A percentile compares a stretch with the other conserved stretches of the same genome.
These are phyloP conservation scores for Ciconia nigra DNA, from an alignment of 2,797 vertebrate species.

Conservation along the genomic window DNA sequence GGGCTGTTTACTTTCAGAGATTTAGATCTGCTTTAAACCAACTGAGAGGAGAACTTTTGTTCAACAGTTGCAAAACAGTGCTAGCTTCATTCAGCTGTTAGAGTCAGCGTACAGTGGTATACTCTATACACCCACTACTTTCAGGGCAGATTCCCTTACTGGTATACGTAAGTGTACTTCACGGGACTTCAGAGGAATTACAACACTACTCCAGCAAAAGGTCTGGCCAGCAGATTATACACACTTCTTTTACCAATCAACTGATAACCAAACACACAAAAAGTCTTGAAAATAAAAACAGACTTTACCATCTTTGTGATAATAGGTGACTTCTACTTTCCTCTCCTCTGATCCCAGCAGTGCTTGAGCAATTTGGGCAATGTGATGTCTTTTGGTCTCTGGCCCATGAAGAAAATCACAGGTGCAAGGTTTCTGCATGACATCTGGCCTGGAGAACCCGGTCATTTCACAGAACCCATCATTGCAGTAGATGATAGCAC, in stretches of 20 bases:
- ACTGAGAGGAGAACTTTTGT: neutral
- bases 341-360: slow-evolving; percentile 93
- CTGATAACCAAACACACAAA: neutral
- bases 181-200: neutral
- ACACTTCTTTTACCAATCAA: neutral
- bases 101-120: neutral
- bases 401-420: slow-evolving; percentile 97
- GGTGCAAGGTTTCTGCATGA: slow-evolving; percentile 98
- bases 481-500: slow-evolving; percentile 99
- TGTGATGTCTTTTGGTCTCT: slow-evolving; percentile 87
- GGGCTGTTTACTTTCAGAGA: neutral
- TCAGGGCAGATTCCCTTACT: neutral
- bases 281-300: slow-evolving; percentile 21
- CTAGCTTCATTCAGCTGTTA: neutral
- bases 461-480: slow-evolving; percentile 99
- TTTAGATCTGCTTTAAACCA: neutral
- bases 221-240: neutral
- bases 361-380: slow-evolving; percentile 90
- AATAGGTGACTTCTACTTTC: slow-evolving; percentile 96
- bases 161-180: neutral
- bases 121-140: neutral
- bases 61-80: neutral
- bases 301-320: slow-evolving; percentile 96
- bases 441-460: slow-evolving; percentile 94
- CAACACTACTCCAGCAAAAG: neutral